These are phyloP conservation scores for Masticophis lateralis DNA, from an alignment of 2,797 vertebrate genomes.

Conservation along the genomic window DNA sequence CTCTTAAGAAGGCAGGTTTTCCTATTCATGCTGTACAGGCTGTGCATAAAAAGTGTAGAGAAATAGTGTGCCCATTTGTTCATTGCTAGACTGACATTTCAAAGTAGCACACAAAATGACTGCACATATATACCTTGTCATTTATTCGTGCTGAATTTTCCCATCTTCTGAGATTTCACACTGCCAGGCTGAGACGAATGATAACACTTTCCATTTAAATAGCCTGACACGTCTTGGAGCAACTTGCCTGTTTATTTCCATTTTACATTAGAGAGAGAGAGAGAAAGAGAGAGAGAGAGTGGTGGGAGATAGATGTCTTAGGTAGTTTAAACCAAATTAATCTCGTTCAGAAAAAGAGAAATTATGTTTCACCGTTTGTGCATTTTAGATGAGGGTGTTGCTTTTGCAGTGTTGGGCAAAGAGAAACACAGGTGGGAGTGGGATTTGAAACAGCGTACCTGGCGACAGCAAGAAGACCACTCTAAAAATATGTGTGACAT, in stretches of 20 bases:
- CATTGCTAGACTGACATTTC: conserved; percentile 33
- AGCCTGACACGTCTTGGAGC: not conserved
- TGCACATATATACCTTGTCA: conserved; percentile 26
- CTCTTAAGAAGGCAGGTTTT: not conserved
- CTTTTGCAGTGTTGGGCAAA: not conserved
- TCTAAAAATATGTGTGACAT: not conserved
- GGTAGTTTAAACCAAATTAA: conserved; percentile 4
- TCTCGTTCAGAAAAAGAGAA: conserved; percentile 13
- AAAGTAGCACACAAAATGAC: conserved; percentile 31
- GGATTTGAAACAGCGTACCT: too few species aligned
- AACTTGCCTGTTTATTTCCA: not conserved
- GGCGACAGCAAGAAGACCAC: not conserved
- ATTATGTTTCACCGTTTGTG: not conserved
- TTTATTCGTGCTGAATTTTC: conserved; percentile 37
- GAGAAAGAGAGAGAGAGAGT: too few species aligned
- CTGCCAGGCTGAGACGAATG: conserved; percentile 15
- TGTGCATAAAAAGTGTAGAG: not conserved
- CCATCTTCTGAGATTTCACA: conserved; percentile 39
- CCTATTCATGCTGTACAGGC: not conserved
- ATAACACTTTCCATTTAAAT: conserved; percentile 43
- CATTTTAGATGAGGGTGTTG: not conserved
- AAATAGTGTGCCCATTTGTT: conserved; percentile 7
- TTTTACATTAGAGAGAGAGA: conserved; percentile 14
- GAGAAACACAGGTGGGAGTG: not conserved
- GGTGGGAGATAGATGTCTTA: not conserved